Conservation (phyloP, 2,113 vertebrate genomes). For the Clarias gariepinus region DNA sequence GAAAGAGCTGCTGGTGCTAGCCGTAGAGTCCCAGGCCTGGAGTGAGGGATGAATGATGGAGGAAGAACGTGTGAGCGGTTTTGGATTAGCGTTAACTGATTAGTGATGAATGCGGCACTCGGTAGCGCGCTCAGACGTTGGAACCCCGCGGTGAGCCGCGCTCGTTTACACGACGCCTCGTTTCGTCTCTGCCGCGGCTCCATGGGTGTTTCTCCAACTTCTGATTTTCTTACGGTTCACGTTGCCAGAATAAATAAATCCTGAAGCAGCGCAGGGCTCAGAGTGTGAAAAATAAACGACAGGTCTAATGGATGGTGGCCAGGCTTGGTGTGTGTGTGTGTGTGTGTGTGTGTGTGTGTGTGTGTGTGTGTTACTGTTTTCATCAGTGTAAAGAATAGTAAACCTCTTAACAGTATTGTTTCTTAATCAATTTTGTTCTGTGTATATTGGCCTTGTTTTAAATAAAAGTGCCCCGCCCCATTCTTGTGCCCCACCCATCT, state of each 20-base stretch:
- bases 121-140: background rate
- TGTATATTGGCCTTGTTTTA: background rate
- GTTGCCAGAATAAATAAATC: conserved; percentile 15
- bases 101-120: background rate
- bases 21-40: background rate
- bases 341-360: background rate
- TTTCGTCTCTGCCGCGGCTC: background rate
- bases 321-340: background rate
- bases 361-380: background rate
- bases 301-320: background rate
- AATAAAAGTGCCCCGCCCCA: background rate
- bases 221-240: background rate
- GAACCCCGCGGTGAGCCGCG: background rate
- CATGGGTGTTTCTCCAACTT: background rate
- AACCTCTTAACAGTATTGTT: background rate
- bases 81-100: background rate
- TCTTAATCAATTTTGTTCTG: background rate
- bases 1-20: background rate
- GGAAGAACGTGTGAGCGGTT: background rate
- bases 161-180: background rate
- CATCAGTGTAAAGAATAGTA: background rate
- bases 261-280: background rate
- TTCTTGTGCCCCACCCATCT: background rate
- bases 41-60: background rate
- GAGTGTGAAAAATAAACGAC: background rate